A percentile compares a stretch with the other conserved stretches of the same genome.
These are phyloP conservation scores for Daboia siamensis DNA, from an alignment of 2,113 vertebrate species.

Conservation along the genomic window DNA sequence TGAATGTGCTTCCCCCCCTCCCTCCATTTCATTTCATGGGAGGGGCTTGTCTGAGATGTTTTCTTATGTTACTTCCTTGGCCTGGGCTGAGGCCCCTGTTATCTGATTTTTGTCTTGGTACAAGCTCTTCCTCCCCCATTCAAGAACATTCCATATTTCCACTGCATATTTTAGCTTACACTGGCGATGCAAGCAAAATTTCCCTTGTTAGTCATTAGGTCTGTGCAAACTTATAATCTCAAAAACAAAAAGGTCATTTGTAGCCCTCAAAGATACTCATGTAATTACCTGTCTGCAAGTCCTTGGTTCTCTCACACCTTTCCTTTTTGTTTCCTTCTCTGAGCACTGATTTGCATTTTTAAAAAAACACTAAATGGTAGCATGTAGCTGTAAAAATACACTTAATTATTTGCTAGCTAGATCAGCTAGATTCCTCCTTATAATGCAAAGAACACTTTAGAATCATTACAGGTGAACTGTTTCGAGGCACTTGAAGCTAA, in stretches of 20 bases:
- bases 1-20: background rate
- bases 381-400: conserved; percentile 14
- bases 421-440: background rate
- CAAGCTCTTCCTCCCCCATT: background rate
- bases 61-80: background rate
- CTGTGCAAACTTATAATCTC: background rate
- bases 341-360: conserved; percentile 14
- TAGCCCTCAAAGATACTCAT: background rate
- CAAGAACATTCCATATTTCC: background rate
- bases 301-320: background rate
- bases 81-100: background rate
- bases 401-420: conserved; percentile 45
- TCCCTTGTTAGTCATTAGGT: background rate
- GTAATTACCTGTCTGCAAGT: background rate
- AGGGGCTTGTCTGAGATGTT: background rate
- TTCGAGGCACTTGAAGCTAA: conserved; percentile 31
- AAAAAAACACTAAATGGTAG: conserved; percentile 29
- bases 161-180: background rate
- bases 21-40: background rate
- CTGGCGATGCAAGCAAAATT: background rate
- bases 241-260: background rate
- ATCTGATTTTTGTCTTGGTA: background rate
- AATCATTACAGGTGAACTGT: conserved; percentile 31
- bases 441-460: conserved; percentile 20
- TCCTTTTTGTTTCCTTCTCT: background rate